phyloP scores from a whole-genome alignment of 1,140 invertebrate species.

The Rhynchophorus ferrugineus region DNA sequence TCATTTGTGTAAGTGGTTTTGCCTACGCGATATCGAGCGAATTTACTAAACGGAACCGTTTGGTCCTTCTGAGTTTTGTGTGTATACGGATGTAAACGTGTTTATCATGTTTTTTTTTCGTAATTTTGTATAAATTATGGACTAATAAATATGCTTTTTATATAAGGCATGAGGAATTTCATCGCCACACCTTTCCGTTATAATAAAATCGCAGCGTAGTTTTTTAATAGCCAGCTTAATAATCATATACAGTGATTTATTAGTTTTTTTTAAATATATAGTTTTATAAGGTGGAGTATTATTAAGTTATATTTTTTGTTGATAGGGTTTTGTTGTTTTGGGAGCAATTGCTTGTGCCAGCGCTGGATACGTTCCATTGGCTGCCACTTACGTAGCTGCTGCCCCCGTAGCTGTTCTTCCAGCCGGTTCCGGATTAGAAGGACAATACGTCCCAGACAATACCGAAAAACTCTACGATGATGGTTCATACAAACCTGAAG shows the following conservation, averaged over 20 bases:
- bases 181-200: too few species aligned
- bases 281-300: too few species aligned
- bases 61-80: background rate
- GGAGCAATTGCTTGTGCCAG: conserved; percentile 17
- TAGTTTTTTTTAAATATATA: too few species aligned
- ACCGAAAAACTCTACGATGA: conserved; percentile 26
- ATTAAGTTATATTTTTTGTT: conserved; percentile 1
- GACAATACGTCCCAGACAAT: conserved; percentile 25
- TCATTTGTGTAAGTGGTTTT: conserved; percentile 22
- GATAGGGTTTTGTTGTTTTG: conserved; percentile 18
- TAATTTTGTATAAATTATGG: too few species aligned
- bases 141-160: too few species aligned
- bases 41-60: background rate
- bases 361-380: conserved; percentile 1
- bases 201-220: too few species aligned
- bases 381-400: background rate
- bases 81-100: too few species aligned
- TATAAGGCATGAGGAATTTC: too few species aligned
- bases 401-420: conserved; percentile 5
- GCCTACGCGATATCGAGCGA: background rate
- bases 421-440: conserved; percentile 21
- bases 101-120: too few species aligned
- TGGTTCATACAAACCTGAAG: conserved; percentile 26
- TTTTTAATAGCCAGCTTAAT: too few species aligned
- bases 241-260: too few species aligned